phyloP scores from a whole-genome alignment of 2,113 vertebrate genomes.

The Chrysemys picta region DNA sequence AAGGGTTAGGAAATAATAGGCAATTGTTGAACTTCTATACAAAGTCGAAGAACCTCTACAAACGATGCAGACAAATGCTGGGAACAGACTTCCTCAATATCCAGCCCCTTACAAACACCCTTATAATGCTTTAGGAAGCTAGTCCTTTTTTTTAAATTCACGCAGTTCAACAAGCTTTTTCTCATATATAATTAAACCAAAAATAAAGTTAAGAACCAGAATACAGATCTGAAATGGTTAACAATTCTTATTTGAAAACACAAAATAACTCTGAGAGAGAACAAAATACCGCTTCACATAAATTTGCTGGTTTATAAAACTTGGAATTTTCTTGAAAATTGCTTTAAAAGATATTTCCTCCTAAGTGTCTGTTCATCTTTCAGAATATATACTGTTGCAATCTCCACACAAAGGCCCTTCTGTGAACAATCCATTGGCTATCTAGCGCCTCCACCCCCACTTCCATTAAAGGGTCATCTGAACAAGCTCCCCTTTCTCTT shows the following conservation, averaged over 20 bases:
- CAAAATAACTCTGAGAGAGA: rapidly evolving
- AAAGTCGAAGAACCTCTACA: neutral
- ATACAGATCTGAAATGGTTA: neutral
- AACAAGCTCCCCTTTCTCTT: conserved; percentile 70
- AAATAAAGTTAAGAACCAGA: conserved; percentile 10
- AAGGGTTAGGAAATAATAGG: neutral
- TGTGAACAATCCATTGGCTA: conserved; percentile 61
- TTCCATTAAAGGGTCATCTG: conserved; percentile 56
- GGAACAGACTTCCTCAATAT: neutral
- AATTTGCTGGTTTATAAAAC: neutral
- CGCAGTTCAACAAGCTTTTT: neutral
- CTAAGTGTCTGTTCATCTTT: conserved; percentile 10
- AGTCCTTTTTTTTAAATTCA: neutral
- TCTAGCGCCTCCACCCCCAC: neutral
- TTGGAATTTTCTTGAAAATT: conserved; percentile 8
- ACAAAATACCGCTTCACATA: neutral
- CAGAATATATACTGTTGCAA: neutral
- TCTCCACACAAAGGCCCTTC: conserved; percentile 55
- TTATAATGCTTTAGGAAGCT: neutral
- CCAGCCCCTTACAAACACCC: neutral
- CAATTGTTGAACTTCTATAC: neutral
- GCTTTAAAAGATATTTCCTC: conserved; percentile 27
- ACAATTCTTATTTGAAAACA: neutral
- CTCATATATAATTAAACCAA: conserved; percentile 1
- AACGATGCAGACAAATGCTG: neutral